Evolutionary conservation across 2,797 vertebrate species (phyloP).

Genomic region (Psittacula echo): DNA sequence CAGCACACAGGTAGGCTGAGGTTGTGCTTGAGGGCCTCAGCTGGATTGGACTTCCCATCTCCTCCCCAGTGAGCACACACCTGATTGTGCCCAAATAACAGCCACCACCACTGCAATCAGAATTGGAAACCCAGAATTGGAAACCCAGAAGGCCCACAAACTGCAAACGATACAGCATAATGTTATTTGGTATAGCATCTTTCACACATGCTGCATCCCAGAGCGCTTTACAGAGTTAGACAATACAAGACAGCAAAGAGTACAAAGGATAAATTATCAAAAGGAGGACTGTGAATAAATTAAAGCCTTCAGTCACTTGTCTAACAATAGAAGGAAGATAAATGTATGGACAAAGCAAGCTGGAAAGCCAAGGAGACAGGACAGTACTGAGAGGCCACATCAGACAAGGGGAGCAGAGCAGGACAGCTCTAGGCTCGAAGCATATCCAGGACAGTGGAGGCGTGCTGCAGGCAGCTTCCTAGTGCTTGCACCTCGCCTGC

Average conservation of each 20-base stretch:
- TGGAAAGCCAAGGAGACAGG: background rate
- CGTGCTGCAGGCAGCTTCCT: background rate
- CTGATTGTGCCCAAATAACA: background rate
- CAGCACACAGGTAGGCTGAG: background rate
- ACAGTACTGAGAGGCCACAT: background rate
- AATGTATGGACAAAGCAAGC: constrained; percentile 1
- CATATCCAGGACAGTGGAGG: background rate
- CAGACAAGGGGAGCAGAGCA: background rate
- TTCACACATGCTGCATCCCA: constrained; percentile 40
- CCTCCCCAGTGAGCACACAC: background rate
- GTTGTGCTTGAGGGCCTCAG: background rate
- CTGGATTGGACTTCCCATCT: background rate
- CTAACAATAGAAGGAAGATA: constrained; percentile 13
- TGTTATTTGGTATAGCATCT: constrained; percentile 53
- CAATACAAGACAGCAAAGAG: constrained; percentile 49
- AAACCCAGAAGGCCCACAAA: constrained; percentile 52
- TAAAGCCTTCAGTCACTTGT: constrained; percentile 44
- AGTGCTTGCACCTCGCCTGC: fast-evolving
- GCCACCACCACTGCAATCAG: background rate
- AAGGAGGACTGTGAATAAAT: constrained; percentile 54
- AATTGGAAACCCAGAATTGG: constrained; percentile 47
- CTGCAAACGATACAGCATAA: constrained; percentile 56
- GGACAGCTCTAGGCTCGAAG: background rate
- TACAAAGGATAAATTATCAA: constrained; percentile 61
- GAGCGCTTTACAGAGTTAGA: constrained; percentile 59